Evolutionary conservation across 2,113 vertebrate species (phyloP).

Genomic region (Oryctolagus cuniculus): DNA sequence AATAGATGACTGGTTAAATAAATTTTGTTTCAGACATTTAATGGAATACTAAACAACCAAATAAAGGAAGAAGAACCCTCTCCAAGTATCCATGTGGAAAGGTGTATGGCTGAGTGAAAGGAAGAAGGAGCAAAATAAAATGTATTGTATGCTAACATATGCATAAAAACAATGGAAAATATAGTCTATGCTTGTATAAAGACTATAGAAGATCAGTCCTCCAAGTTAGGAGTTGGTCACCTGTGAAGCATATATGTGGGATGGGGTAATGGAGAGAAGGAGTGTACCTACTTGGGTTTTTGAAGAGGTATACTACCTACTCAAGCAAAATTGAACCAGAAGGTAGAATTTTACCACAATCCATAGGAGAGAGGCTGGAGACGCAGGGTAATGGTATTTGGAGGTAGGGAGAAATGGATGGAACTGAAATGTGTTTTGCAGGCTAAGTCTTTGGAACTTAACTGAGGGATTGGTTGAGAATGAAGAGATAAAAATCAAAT

Average conservation of each 20-base stretch:
- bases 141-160: neutral
- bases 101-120: neutral
- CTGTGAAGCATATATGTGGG: neutral
- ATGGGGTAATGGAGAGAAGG: neutral
- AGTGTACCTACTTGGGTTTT: neutral
- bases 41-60: neutral
- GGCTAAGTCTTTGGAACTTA: neutral
- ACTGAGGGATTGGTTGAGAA: neutral
- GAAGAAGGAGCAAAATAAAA: neutral
- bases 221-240: neutral
- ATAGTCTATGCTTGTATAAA: neutral
- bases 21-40: neutral
- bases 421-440: neutral
- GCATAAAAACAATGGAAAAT: neutral
- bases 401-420: neutral
- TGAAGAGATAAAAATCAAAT: neutral
- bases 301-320: neutral
- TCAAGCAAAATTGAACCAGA: neutral
- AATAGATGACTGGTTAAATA: neutral
- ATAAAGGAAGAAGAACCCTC: neutral
- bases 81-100: neutral
- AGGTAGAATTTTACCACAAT: neutral
- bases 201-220: neutral
- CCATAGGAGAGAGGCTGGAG: neutral
- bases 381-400: neutral